phyloP scores from a whole-genome alignment of 2,113 vertebrate species.

The Misgurnus anguillicaudatus region DNA sequence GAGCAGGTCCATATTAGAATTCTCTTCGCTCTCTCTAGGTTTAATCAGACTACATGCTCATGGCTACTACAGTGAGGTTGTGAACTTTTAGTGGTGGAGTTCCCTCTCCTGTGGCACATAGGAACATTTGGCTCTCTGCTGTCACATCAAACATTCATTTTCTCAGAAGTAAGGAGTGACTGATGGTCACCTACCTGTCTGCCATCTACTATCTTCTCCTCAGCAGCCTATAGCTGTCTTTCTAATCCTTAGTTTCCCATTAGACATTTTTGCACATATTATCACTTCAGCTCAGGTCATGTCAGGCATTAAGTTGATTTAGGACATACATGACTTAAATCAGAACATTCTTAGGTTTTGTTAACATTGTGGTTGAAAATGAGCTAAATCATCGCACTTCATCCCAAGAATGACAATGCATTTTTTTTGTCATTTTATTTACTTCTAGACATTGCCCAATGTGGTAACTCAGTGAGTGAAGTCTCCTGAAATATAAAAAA shows the following conservation, averaged over 20 bases:
- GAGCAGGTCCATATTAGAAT: background rate
- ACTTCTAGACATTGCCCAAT: background rate
- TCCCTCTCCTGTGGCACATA: background rate
- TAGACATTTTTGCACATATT: background rate
- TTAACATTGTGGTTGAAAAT: background rate
- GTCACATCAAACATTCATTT: slow-evolving; percentile 17
- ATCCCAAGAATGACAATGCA: background rate
- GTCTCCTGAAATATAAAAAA: background rate
- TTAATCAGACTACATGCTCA: background rate
- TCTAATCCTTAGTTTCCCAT: background rate
- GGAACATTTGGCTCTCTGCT: slow-evolving; percentile 12
- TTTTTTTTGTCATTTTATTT: slow-evolving; percentile 2
- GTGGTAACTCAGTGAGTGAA: background rate
- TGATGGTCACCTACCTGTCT: slow-evolving; percentile 17
- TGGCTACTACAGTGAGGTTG: background rate
- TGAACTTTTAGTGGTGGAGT: background rate
- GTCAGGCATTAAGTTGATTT: background rate
- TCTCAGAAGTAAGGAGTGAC: background rate
- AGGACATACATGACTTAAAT: background rate
- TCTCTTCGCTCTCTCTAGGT: background rate
- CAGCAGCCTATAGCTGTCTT: background rate
- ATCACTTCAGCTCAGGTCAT: background rate
- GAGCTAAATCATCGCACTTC: slow-evolving; percentile 3
- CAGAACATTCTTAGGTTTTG: background rate
- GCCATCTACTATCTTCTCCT: slow-evolving; percentile 14